These are phyloP conservation scores for Orchesella cincta DNA, from an alignment of 1,140 invertebrate genomes.

Conservation along the genomic window DNA sequence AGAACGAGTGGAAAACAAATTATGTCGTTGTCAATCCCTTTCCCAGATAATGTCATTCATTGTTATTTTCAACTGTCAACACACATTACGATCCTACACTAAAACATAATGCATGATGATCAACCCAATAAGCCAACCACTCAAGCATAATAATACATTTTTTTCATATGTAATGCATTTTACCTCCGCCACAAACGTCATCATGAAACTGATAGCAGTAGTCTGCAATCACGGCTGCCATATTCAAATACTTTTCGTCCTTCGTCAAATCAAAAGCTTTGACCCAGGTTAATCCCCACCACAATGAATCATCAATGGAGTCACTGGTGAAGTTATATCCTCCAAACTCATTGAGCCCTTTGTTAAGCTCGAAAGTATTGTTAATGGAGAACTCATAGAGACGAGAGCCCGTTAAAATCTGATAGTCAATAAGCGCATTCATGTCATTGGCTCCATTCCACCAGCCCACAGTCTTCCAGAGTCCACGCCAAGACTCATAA, in stretches of 20 bases:
- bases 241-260: constrained; percentile 11
- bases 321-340: constrained; percentile 29
- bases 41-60: not conserved
- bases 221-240: constrained; percentile 8
- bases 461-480: constrained; percentile 18
- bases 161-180: not conserved
- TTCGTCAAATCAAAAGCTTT: constrained; percentile 4
- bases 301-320: constrained; percentile 14
- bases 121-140: not conserved
- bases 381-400: not conserved
- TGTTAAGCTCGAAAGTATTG: constrained; percentile 20
- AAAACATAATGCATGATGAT: not conserved
- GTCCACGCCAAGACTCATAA: not conserved
- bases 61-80: not conserved
- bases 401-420: not conserved
- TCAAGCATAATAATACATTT: not conserved
- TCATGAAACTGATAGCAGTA: constrained; percentile 22
- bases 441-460: constrained; percentile 27
- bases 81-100: too few relatives aligned
- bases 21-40: not conserved
- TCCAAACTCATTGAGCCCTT: constrained; percentile 13
- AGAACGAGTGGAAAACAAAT: not conserved
- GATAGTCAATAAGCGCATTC: constrained; percentile 15
- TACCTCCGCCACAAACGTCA: constrained; percentile 23
- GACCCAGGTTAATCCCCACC: constrained; percentile 24